Percentiles rank a stretch among this genome's conserved stretches.
These are phyloP conservation scores for Trypoxylus dichotomus DNA, from an alignment of 1,140 invertebrate genomes.

Conservation along the genomic window DNA sequence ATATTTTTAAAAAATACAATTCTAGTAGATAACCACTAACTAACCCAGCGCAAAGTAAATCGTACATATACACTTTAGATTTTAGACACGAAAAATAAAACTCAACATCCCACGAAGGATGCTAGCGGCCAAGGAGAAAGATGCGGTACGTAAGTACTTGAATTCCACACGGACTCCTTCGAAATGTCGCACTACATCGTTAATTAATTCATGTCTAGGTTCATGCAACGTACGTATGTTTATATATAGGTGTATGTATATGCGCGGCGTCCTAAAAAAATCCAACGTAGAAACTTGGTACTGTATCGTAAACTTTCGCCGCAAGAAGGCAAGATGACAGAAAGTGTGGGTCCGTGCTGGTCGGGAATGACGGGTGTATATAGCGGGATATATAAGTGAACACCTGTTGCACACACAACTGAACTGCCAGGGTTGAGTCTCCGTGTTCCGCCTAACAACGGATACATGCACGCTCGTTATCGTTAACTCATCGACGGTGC, in stretches of 20 bases:
- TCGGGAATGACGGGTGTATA: slow-evolving; percentile 27
- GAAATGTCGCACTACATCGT: slow-evolving; percentile 1
- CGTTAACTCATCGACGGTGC: slow-evolving; percentile 31
- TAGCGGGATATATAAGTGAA: slow-evolving; percentile 29
- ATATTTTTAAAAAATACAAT: no score
- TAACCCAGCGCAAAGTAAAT: no score
- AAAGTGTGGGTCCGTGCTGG: slow-evolving; percentile 19
- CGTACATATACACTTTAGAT: no score
- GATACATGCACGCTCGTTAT: slow-evolving; percentile 37
- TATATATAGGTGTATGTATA: background rate
- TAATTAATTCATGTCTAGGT: slow-evolving; percentile 16
- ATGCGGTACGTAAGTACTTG: background rate
- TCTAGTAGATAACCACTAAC: no score
- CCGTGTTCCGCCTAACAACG: slow-evolving; percentile 36
- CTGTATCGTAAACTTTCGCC: background rate
- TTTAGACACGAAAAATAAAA: no score
- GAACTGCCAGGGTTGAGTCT: slow-evolving; percentile 20
- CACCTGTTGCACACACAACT: slow-evolving; percentile 34
- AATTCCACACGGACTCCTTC: background rate
- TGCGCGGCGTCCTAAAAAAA: background rate
- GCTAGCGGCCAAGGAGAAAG: background rate
- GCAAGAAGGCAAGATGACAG: slow-evolving; percentile 12
- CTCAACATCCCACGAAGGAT: no score
- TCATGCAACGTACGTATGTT: background rate
- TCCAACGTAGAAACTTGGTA: slow-evolving; percentile 7